Evolutionary conservation across 2,113 vertebrate genomes (phyloP).

Genomic region (Acrocephalus kingi): DNA sequence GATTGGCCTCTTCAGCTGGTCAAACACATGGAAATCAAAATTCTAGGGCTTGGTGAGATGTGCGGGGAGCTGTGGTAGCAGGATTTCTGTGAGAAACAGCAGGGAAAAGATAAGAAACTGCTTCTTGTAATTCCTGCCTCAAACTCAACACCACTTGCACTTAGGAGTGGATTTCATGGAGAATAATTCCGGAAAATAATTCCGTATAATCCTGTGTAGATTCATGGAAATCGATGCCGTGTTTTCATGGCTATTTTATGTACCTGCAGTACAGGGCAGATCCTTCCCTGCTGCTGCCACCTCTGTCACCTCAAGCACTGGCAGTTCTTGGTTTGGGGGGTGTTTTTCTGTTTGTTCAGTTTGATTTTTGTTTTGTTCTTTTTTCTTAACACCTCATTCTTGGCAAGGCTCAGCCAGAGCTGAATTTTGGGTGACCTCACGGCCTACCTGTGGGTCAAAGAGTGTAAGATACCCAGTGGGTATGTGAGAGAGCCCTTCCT

Average conservation of each 20-base stretch:
- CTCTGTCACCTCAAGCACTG: neutral
- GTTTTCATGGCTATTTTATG: neutral
- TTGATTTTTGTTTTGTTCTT: rapidly evolving
- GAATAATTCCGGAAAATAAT: neutral
- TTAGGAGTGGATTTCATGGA: neutral
- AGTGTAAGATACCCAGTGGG: neutral
- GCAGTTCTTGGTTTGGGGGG: neutral
- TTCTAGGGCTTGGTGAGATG: neutral
- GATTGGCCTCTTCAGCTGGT: neutral
- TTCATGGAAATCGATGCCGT: neutral
- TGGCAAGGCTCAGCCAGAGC: neutral
- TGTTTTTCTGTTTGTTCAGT: neutral
- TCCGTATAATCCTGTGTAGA: neutral
- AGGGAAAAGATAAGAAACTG: neutral
- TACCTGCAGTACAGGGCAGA: neutral
- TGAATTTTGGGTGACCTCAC: neutral
- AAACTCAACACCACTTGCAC: neutral
- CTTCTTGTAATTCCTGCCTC: neutral
- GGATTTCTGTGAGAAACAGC: neutral
- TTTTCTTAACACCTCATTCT: neutral
- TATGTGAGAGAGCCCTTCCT: too few species aligned
- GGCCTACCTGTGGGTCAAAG: neutral
- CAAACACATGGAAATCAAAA: neutral
- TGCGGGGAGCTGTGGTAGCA: neutral
- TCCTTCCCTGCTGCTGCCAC: neutral